Base-by-base conservation (phyloP, 2,888 invertebrate genomes). In the Spisula subtruncata region DNA sequence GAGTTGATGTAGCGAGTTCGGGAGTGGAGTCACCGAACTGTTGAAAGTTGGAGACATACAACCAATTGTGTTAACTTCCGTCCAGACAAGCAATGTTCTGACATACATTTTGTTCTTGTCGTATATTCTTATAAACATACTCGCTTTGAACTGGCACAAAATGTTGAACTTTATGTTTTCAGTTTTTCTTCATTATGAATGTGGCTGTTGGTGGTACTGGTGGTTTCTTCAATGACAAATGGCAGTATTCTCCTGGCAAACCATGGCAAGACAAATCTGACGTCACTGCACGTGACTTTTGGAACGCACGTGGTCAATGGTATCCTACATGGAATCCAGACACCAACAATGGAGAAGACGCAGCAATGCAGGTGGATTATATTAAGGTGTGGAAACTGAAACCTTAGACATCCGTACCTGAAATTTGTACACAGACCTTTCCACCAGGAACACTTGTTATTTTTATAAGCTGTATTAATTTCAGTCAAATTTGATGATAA, bases 151-250 rank as follows among this genome's bases (percentile, higher is more conserved):
- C 41, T 41, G 2, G 41, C 41, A n/a, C n/a, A 41, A 41, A 41
- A 41, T 41, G 41, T 41, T 2, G 41, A 5, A 41, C 2, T 48
- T 25, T 81, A 18, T 81, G 14, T 46, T 84, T 97, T 88, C 97
- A 98, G 98, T 98, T 98, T 97, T 98, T 98, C 96, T 96, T 98
- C 48, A 97, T 98, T 0, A 94, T 98, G 82, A 98, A 98, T 0
- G 97, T 98, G 14, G 98, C 98, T 56, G 98, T 98, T 81, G 98
- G 98, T 0, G 98, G 98, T 1, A 97, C 97, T 0, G 98, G 98
- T n/a, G 75, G 75, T 0, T 98, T 97, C 95, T 98, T 98, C 95
- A 97, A 98, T 0, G 98, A 98, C 94, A 88, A 51, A 18, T 89
- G 88, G 85, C 87, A 86, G 10, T 94, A 93, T 88, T 96, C 96